phyloP scores from a whole-genome alignment of 2,797 vertebrate genomes.

The Dermochelys coriacea region DNA sequence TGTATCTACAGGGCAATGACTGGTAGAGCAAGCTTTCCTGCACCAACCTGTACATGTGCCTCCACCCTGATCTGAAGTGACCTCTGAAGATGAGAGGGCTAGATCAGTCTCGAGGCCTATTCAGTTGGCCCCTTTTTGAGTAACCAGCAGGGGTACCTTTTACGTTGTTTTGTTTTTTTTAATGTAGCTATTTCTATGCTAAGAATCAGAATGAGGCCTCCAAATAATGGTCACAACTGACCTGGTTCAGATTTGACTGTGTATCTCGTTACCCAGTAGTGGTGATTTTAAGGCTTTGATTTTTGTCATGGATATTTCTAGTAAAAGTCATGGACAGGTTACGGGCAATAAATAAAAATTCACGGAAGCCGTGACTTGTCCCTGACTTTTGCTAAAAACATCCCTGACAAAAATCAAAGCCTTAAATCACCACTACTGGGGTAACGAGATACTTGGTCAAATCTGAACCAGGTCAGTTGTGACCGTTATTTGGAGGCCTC shows the following conservation, averaged over 20 bases:
- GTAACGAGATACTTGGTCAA: not conserved
- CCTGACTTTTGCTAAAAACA: too few species aligned
- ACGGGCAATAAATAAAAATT: too few species aligned
- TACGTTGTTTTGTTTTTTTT: not conserved
- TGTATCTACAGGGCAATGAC: not conserved
- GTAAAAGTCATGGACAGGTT: too few species aligned
- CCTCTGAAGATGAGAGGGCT: not conserved
- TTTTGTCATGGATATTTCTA: too few species aligned
- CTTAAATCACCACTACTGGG: not conserved
- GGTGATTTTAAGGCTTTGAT: too few species aligned
- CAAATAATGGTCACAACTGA: not conserved
- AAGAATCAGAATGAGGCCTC: not conserved
- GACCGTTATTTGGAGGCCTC: not conserved
- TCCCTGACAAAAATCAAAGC: too few species aligned
- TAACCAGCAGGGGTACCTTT: not conserved
- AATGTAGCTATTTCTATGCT: not conserved
- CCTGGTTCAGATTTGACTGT: not conserved
- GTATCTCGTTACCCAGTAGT: not conserved
- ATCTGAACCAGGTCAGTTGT: not conserved
- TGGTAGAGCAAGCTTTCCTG: not conserved
- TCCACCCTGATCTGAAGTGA: not conserved
- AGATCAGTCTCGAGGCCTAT: accelerated
- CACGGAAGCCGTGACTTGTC: too few species aligned
- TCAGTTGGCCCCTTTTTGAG: not conserved
- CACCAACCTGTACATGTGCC: not conserved